phyloP scores from a whole-genome alignment of 2,888 invertebrate species.

The Idaea aversata region DNA sequence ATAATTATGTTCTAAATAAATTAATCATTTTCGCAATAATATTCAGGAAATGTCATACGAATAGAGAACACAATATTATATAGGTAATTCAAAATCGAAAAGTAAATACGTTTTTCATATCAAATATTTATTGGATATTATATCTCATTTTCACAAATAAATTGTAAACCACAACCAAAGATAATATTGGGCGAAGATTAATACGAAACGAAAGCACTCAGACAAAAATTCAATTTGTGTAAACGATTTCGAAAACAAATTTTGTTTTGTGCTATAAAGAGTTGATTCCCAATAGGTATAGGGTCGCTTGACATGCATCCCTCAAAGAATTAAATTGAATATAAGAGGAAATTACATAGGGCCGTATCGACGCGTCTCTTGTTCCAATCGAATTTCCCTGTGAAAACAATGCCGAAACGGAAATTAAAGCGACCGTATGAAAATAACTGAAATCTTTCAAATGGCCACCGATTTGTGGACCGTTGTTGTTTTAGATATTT shows the following conservation, averaged over 20 bases:
- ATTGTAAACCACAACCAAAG: background rate
- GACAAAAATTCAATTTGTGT: conserved; percentile 32
- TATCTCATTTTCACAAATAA: conserved; percentile 1
- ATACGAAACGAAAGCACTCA: conserved; percentile 26
- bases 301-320: conserved; percentile 56
- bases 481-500: conserved; percentile 11
- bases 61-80: background rate
- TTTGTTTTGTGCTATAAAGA: conserved; percentile 48
- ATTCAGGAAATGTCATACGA: background rate
- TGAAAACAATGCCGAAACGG: conserved; percentile 73
- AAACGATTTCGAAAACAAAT: conserved; percentile 48
- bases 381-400: conserved; percentile 68
- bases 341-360: conserved; percentile 72
- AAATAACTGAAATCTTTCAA: conserved; percentile 56
- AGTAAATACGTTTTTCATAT: background rate
- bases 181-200: conserved; percentile 27
- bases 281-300: conserved; percentile 42
- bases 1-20: background rate
- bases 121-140: conserved; percentile 9
- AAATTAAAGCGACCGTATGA: conserved; percentile 71
- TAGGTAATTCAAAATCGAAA: background rate
- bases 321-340: conserved; percentile 71
- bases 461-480: conserved; percentile 50
- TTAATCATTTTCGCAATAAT: background rate
- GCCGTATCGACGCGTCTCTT: conserved; percentile 63